These are phyloP conservation scores for Spongilla lacustris DNA, from an alignment of 37 sponge, comb jelly and placozoan species.

Conservation along the genomic window DNA sequence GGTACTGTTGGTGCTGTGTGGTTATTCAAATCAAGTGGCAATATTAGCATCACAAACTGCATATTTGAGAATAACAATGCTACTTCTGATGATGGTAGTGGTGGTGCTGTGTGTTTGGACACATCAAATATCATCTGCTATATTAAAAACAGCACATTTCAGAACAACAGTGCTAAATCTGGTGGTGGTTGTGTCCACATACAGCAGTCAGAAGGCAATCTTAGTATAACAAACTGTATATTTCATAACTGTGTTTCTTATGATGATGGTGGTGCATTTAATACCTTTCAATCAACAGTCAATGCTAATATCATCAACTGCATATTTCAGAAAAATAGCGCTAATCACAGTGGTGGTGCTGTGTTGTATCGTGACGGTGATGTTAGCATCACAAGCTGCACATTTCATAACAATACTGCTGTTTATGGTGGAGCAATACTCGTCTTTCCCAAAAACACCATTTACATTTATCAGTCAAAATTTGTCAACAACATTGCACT, in stretches of 20 bases:
- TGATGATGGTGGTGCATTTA: neutral
- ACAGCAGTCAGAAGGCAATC: neutral
- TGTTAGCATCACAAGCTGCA: too few relatives aligned
- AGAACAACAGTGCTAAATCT: neutral
- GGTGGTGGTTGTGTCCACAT: neutral
- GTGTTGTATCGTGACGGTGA: too few relatives aligned
- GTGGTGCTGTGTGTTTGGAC: neutral
- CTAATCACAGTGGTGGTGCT: too few relatives aligned
- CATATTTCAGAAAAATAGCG: slow-evolving; percentile 26
- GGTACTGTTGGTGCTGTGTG: too few relatives aligned
- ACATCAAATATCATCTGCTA: neutral
- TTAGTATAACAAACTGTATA: neutral
- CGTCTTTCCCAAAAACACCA: too few relatives aligned
- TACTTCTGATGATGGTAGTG: neutral
- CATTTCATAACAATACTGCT: slow-evolving; percentile 37
- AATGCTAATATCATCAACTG: neutral
- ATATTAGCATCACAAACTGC: neutral
- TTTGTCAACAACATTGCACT: slow-evolving; percentile 6
- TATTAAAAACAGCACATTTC: neutral
- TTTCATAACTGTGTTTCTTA: neutral
- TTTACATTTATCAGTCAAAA: slow-evolving; percentile 7
- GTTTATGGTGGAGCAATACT: slow-evolving; percentile 16
- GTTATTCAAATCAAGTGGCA: neutral
- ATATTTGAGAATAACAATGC: neutral
- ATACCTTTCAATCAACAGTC: neutral